These are phyloP conservation scores for Bursaphelenchus okinawaensis DNA, from an alignment of 2,888 invertebrate genomes.

Conservation along the genomic window DNA sequence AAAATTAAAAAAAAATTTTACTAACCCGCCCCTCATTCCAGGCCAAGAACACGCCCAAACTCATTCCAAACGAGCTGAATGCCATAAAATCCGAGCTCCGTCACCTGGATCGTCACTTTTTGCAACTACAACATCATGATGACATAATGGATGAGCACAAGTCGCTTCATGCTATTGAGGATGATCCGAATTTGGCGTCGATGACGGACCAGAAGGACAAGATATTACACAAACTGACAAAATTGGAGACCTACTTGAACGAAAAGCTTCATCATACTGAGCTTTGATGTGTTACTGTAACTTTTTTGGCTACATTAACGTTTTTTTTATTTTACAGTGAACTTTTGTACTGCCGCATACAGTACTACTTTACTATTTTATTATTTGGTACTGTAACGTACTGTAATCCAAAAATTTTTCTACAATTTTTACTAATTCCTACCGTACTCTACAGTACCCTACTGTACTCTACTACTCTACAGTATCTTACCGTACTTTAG, in stretches of 20 bases:
- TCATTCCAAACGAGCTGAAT: slow-evolving; percentile 24
- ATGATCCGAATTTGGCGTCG: slow-evolving; percentile 29
- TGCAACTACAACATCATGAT: slow-evolving; percentile 40
- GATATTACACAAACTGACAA: slow-evolving; percentile 39
- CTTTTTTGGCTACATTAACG: not conserved
- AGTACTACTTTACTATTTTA: too few relatives aligned
- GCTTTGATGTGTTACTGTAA: slow-evolving; percentile 12
- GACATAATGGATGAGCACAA: slow-evolving; percentile 20
- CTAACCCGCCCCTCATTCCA: slow-evolving; percentile 5
- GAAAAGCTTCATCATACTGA: slow-evolving; percentile 37
- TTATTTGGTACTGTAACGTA: too few relatives aligned
- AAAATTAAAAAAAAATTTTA: not conserved
- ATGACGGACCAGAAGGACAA: slow-evolving; percentile 37
- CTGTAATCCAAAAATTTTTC: too few relatives aligned
- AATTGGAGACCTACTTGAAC: slow-evolving; percentile 43
- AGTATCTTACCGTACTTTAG: too few relatives aligned
- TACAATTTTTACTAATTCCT: too few relatives aligned
- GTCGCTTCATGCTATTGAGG: not conserved
- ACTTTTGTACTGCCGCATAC: too few relatives aligned
- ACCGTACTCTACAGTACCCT: too few relatives aligned
- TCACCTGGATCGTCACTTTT: slow-evolving; percentile 44
- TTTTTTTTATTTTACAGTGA: too few relatives aligned
- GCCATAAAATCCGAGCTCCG: slow-evolving; percentile 34
- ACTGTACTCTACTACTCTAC: too few relatives aligned
- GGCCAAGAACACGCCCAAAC: not conserved